Conservation (phyloP, 2,888 invertebrate species). For the Lasiommata megera region DNA sequence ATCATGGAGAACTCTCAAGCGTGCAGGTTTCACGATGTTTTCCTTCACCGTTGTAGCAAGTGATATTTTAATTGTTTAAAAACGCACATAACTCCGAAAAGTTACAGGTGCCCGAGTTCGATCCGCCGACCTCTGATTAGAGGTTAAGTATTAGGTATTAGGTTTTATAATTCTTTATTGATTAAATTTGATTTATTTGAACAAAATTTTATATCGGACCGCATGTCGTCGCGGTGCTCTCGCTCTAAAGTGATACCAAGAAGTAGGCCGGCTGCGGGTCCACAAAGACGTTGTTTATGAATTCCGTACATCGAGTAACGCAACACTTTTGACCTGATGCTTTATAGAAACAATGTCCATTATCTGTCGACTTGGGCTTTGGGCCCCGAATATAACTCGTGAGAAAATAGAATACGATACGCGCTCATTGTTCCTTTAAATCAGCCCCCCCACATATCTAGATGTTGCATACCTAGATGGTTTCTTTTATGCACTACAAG, state of each 20-base stretch:
- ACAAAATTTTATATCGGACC: background rate
- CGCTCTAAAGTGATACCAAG: conserved; percentile 14
- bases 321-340: conserved; percentile 49
- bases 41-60: no score
- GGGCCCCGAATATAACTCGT: conserved; percentile 68
- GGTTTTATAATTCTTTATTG: no score
- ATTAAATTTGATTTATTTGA: background rate
- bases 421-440: background rate
- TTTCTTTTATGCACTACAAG: no score
- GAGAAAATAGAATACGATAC: conserved; percentile 52
- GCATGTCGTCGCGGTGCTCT: background rate
- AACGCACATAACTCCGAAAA: no score
- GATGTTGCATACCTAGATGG: no score
- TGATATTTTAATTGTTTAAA: no score
- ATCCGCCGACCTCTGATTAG: no score
- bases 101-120: no score
- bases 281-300: conserved; percentile 54
- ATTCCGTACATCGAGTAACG: conserved; percentile 46
- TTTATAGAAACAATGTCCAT: conserved; percentile 59
- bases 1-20: no score
- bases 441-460: no score
- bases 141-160: no score
- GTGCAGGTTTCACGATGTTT: no score
- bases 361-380: conserved; percentile 51
- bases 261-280: conserved; percentile 54